Evolutionary conservation across 1,140 invertebrate species (phyloP), one percentile per base, ranked within the genome.

Genomic region (Uloborus diversus): DNA sequence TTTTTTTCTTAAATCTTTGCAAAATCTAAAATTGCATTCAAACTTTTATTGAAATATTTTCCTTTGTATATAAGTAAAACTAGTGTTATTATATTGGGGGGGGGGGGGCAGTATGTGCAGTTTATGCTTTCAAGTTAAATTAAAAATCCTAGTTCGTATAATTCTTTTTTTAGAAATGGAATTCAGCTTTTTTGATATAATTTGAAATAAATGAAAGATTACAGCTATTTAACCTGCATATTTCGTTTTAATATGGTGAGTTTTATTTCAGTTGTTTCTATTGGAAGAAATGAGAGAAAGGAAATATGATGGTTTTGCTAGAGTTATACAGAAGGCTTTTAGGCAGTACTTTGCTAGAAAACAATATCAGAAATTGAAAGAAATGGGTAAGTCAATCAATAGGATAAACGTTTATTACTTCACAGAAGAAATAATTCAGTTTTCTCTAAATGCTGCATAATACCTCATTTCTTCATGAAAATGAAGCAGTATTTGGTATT

Each of bases 261-360:
- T 56, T 56, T n/a, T 80, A 30, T 86, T 86, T 33, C 84, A 92
- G 91, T 85, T 94, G 23, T 93, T 93, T 84, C 88, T 93, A 84
- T 83, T 94, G 75, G 93, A 94, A 86, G 92, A 94, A 86, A 87
- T 90, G 62, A 86, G 92, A 62, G 92, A 93, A 80, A 86, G 92
- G 73, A 91, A 91, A 84, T 93, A 90, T 86, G 92, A 94, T 85
- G 85, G 87, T 61, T 92, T 90, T 85, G 92, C 93, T 1, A 85
- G 92, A 82, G 86, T 92, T 3, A 92, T 94, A 53, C 92, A 93
- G 85, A 92, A 92, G 85, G 90, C 91, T 0, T 93, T 92, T 84
- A 89, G 91, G 70, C 90, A 91, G 81, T 92, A 92, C 83, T 91
- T 92, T 85, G 91, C 91, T 2, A 87, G 88, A 71, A 90, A 91